These are phyloP conservation scores for Paramormyrops kingsleyae DNA, from an alignment of 2,113 vertebrate genomes.

Conservation along the genomic window DNA sequence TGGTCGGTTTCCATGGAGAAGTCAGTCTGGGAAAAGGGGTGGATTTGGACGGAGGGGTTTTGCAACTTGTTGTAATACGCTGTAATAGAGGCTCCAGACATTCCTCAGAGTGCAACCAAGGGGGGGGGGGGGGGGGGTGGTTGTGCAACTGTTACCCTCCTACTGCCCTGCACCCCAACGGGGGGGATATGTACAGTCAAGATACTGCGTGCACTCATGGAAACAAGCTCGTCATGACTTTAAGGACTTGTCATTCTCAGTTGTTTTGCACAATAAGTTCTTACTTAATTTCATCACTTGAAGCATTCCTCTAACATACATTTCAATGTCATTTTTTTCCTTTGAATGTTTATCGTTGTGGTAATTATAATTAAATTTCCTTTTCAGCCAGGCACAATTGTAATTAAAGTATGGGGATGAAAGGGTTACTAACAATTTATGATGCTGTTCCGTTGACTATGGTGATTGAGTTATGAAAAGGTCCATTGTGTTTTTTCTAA, in stretches of 20 bases:
- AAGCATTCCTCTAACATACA: not conserved
- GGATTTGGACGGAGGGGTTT: not conserved
- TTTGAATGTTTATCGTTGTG: not conserved
- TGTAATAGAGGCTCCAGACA: not conserved
- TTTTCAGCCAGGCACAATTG: not conserved
- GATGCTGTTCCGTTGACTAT: not conserved
- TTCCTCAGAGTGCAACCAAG: not conserved
- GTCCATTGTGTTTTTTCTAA: slow-evolving; percentile 1
- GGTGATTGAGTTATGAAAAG: not conserved
- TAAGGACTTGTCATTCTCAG: not conserved
- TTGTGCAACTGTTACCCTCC: not conserved
- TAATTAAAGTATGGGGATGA: not conserved
- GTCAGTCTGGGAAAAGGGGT: not conserved
- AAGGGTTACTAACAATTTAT: not conserved
- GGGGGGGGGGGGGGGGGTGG: not conserved
- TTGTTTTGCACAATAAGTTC: not conserved
- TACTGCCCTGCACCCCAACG: not conserved
- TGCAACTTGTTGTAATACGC: not conserved
- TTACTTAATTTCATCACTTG: not conserved
- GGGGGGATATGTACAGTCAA: not conserved
- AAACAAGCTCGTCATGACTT: not conserved
- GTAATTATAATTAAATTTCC: not conserved
- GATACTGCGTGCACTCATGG: not conserved
- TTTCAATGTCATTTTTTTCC: not conserved
- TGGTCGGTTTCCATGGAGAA: not conserved